Conservation (phyloP, 2,113 vertebrate genomes). For the Copsychus sechellarum region DNA sequence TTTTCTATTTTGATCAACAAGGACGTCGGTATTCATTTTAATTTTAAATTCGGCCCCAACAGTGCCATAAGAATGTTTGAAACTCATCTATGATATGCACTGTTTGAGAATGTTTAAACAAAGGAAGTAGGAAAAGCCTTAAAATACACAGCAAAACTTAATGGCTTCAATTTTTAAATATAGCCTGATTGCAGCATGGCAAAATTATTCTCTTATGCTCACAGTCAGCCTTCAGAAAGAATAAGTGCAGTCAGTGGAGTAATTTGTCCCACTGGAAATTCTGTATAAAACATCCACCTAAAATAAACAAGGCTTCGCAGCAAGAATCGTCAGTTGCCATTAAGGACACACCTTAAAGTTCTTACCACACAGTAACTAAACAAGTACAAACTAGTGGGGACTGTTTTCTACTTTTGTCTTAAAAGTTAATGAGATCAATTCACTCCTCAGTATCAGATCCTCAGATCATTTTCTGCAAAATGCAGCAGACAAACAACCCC, state of each 20-base stretch:
- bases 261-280: slow-evolving; percentile 67
- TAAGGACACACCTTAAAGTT: slow-evolving; percentile 80
- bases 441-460: slow-evolving; percentile 23
- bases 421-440: slow-evolving; percentile 71
- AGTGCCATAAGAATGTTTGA: slow-evolving; percentile 29
- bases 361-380: slow-evolving; percentile 76
- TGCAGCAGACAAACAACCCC: slow-evolving; percentile 21
- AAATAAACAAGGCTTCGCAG: slow-evolving; percentile 75
- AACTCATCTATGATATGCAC: slow-evolving; percentile 39
- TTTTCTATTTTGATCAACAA: slow-evolving; percentile 50
- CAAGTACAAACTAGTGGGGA: slow-evolving; percentile 76
- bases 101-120: slow-evolving; percentile 59
- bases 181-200: slow-evolving; percentile 33
- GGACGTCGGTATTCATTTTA: slow-evolving; percentile 28
- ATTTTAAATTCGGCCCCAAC: slow-evolving; percentile 25
- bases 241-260: slow-evolving; percentile 39
- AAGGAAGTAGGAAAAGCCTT: slow-evolving; percentile 64
- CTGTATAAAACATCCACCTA: slow-evolving; percentile 70
- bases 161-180: slow-evolving; percentile 41
- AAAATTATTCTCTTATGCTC: slow-evolving; percentile 45
- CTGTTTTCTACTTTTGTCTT: slow-evolving; percentile 62
- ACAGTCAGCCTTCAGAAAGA: slow-evolving; percentile 48
- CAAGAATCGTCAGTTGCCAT: slow-evolving; percentile 72
- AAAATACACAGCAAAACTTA: slow-evolving; percentile 62
- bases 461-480: slow-evolving; percentile 36